Evolutionary conservation across 2,113 vertebrate species (phyloP).

Genomic region (Numenius arquata): DNA sequence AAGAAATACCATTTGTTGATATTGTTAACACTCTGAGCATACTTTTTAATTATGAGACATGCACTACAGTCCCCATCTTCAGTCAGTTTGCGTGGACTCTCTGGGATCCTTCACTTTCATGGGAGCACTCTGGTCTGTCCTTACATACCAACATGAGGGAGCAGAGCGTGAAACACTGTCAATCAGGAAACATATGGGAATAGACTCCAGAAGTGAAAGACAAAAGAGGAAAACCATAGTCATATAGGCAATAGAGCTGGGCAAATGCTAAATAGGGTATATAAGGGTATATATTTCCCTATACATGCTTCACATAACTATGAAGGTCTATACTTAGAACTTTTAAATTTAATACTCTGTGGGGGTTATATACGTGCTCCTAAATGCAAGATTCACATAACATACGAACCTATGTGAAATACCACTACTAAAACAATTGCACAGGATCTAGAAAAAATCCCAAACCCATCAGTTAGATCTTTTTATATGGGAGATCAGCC

Average conservation of each 20-base stretch:
- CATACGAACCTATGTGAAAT: not conserved
- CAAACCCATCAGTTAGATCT: not conserved
- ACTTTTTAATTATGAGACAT: not conserved
- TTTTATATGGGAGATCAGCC: not conserved
- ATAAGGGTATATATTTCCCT: not conserved
- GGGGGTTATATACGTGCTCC: not conserved
- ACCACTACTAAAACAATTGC: not conserved
- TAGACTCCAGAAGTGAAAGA: not conserved
- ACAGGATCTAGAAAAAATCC: not conserved
- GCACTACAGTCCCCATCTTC: not conserved
- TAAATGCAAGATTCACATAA: not conserved
- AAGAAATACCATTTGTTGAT: not conserved
- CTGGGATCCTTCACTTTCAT: not conserved
- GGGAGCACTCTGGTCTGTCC: not conserved
- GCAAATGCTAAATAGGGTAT: not conserved
- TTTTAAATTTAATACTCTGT: not conserved
- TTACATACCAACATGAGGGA: not conserved
- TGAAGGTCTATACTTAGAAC: not conserved
- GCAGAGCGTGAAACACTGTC: not conserved
- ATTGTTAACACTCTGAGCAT: not conserved
- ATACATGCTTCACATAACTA: not conserved
- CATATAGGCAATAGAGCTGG: not conserved
- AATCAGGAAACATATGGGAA: not conserved
- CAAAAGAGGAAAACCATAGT: not conserved
- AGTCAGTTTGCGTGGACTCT: rapidly evolving